Conservation (phyloP, 2,797 vertebrate species). For the Scyliorhinus canicula region DNA sequence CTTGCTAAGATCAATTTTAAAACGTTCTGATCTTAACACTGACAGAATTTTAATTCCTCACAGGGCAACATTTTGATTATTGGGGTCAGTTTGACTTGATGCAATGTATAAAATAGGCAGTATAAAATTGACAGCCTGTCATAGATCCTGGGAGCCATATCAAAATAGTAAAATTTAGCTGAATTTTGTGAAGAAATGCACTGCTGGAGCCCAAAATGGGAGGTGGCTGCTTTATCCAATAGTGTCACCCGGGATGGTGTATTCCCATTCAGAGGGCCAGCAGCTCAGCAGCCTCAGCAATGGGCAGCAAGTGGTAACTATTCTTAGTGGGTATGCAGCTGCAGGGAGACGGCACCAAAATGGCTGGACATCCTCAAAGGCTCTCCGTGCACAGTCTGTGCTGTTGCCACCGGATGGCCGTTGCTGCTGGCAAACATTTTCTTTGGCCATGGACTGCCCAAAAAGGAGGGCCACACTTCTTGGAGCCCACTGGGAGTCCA, state of each 20-base stretch:
- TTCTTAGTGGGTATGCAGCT: background rate
- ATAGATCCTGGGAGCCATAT: too few relatives aligned
- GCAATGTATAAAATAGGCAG: background rate
- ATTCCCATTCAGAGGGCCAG: background rate
- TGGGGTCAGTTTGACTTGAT: background rate
- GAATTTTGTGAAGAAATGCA: background rate
- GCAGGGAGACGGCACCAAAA: background rate
- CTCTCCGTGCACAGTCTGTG: background rate
- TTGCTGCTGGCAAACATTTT: too few relatives aligned
- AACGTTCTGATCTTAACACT: background rate
- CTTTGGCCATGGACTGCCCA: too few relatives aligned
- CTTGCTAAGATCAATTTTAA: background rate
- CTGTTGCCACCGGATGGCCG: too few relatives aligned
- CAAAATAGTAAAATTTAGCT: too few relatives aligned
- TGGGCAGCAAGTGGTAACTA: background rate
- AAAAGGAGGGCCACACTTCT: too few relatives aligned
- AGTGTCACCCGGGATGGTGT: background rate
- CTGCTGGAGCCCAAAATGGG: background rate
- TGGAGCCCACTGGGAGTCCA: too few relatives aligned
- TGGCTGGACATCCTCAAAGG: background rate
- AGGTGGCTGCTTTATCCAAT: background rate
- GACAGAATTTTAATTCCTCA: background rate
- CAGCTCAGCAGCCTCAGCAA: background rate
- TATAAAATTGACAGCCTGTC: background rate
- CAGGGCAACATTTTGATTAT: background rate